phyloP scores from a whole-genome alignment of 1,140 invertebrate species.

The Acyrthosiphon pisum region DNA sequence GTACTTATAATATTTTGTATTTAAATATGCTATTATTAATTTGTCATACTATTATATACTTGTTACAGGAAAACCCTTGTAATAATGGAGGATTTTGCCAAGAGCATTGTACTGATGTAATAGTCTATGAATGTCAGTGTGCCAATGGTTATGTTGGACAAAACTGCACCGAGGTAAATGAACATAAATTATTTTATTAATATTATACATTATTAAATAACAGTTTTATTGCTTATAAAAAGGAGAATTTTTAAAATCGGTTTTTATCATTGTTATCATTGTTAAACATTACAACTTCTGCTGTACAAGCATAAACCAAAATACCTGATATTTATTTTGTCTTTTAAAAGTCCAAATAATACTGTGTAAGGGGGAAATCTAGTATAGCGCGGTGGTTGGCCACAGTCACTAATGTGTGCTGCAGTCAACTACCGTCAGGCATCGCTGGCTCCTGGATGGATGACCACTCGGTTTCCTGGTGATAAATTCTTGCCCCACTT shows the following conservation, averaged over 20 bases:
- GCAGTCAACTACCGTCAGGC: no score
- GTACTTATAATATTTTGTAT: conserved; percentile 1
- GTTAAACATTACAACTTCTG: not conserved
- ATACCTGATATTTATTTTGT: not conserved
- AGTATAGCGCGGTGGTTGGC: no score
- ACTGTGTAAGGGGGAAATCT: no score
- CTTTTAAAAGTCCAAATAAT: not conserved
- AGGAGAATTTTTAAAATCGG: not conserved
- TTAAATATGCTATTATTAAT: conserved; percentile 13
- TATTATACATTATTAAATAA: not conserved
- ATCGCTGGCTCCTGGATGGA: no score
- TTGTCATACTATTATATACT: conserved; percentile 58
- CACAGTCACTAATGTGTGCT: no score
- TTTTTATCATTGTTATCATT: no score
- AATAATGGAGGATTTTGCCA: conserved; percentile 73
- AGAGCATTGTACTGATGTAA: conserved; percentile 68
- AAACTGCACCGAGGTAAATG: conserved; percentile 74
- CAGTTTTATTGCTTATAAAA: not conserved
- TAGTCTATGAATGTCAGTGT: conserved; percentile 75
- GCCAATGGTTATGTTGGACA: conserved; percentile 71
- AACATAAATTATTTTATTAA: not conserved
- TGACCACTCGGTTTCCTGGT: no score
- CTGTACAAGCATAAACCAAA: not conserved
- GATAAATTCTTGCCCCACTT: no score
- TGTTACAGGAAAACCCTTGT: conserved; percentile 68